A percentile compares a stretch with the other conserved stretches of the same genome.
These are phyloP conservation scores for Lamellibrachia satsuma DNA, from an alignment of 2,888 invertebrate species.

Conservation along the genomic window DNA sequence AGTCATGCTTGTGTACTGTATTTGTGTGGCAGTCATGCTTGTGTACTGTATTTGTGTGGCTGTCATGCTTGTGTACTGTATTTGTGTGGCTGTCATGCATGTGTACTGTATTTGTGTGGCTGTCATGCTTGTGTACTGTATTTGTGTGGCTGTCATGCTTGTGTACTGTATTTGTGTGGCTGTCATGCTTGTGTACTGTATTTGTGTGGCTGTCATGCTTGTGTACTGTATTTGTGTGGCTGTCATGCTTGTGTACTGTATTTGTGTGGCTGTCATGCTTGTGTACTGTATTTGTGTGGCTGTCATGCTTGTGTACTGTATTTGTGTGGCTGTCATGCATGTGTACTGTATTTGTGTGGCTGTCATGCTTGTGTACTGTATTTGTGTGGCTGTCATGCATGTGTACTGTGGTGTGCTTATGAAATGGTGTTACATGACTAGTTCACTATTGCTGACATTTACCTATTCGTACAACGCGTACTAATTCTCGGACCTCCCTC, in stretches of 20 bases:
- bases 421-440: constrained; percentile 25
- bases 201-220: neutral
- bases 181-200: neutral
- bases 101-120: neutral
- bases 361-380: neutral
- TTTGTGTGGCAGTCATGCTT: neutral
- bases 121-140: neutral
- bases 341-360: neutral
- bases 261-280: neutral
- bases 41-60: neutral
- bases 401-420: neutral
- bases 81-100: neutral
- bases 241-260: neutral
- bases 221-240: neutral
- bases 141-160: neutral
- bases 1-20: neutral
- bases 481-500: too few relatives aligned
- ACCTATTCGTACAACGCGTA: too few relatives aligned
- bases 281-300: neutral
- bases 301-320: neutral
- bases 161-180: neutral
- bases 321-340: neutral
- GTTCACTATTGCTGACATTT: neutral
- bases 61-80: neutral
- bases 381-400: neutral